These are phyloP conservation scores for Lutjanus campechanus DNA, from an alignment of 2,797 vertebrate genomes.

Conservation along the genomic window DNA sequence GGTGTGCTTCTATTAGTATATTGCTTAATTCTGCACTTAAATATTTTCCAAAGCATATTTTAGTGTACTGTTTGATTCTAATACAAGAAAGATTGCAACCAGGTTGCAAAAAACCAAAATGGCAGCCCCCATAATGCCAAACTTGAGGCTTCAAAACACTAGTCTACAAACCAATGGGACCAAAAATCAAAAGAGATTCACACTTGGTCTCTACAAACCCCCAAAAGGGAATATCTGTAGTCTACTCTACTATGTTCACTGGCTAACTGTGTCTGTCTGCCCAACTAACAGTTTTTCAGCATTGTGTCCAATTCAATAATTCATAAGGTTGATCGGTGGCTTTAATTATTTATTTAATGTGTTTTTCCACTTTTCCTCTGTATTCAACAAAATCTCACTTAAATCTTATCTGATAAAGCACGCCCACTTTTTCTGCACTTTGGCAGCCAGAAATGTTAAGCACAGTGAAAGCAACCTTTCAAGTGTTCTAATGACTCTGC, in stretches of 20 bases:
- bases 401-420: conserved; percentile 8
- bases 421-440: conserved; percentile 14
- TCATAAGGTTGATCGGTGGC: neutral
- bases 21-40: too few relatives aligned
- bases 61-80: too few relatives aligned
- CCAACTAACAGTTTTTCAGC: neutral
- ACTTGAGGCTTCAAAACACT: too few relatives aligned
- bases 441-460: conserved; percentile 27
- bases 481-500: conserved; percentile 4
- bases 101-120: too few relatives aligned
- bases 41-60: too few relatives aligned
- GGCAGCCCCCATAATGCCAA: too few relatives aligned
- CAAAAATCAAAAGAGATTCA: too few relatives aligned
- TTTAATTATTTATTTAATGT: neutral
- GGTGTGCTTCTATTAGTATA: too few relatives aligned
- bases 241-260: neutral
- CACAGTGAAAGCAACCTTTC: conserved; percentile 14
- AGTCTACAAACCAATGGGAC: too few relatives aligned
- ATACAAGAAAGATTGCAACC: too few relatives aligned
- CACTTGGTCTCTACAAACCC: neutral
- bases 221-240: neutral
- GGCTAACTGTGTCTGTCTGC: neutral
- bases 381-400: conserved; percentile 13
- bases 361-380: conserved; percentile 10
- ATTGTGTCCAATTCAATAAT: neutral